A percentile compares a stretch with the other conserved stretches of the same genome.
Evolutionary conservation across 2,797 vertebrate species (phyloP).

Genomic region (Chelon auratus): DNA sequence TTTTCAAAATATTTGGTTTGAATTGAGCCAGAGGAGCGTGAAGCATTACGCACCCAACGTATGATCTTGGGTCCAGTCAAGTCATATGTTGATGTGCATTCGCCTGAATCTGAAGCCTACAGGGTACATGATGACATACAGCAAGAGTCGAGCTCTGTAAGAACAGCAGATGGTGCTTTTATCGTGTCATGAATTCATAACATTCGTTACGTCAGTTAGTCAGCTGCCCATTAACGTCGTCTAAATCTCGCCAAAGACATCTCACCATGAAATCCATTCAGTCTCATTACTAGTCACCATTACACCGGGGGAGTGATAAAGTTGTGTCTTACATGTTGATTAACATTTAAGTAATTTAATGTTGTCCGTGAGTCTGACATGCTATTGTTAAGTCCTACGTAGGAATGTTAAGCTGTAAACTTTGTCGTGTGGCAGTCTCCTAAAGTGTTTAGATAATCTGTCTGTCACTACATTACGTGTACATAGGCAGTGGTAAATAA

Average conservation of each 20-base stretch:
- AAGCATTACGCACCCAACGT: constrained; percentile 26
- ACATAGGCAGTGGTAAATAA: constrained; percentile 48
- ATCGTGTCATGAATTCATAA: constrained; percentile 51
- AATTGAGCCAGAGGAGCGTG: constrained; percentile 18
- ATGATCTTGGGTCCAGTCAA: constrained; percentile 25
- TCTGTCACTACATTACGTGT: constrained; percentile 55
- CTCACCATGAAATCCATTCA: constrained; percentile 57
- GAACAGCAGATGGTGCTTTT: constrained; percentile 32
- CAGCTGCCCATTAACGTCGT: constrained; percentile 46
- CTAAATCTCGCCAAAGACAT: constrained; percentile 41
- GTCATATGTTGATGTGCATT: constrained; percentile 28
- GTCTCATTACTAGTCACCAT: constrained; percentile 55
- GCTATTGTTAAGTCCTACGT: constrained; percentile 40
- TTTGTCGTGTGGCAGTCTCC: constrained; percentile 60
- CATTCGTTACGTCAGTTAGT: constrained; percentile 47
- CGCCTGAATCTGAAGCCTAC: constrained; percentile 29
- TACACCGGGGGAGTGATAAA: constrained; percentile 80
- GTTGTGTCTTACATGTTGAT: constrained; percentile 77
- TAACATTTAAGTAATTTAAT: constrained; percentile 54
- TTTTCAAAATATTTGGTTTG: constrained; percentile 13
- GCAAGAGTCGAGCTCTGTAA: constrained; percentile 15
- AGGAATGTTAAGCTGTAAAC: constrained; percentile 64
- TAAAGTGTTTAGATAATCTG: constrained; percentile 56
- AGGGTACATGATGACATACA: constrained; percentile 1
- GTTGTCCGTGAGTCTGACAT: constrained; percentile 73